Base-by-base conservation (phyloP, 2,888 invertebrate species). In the Netelia melanura region DNA sequence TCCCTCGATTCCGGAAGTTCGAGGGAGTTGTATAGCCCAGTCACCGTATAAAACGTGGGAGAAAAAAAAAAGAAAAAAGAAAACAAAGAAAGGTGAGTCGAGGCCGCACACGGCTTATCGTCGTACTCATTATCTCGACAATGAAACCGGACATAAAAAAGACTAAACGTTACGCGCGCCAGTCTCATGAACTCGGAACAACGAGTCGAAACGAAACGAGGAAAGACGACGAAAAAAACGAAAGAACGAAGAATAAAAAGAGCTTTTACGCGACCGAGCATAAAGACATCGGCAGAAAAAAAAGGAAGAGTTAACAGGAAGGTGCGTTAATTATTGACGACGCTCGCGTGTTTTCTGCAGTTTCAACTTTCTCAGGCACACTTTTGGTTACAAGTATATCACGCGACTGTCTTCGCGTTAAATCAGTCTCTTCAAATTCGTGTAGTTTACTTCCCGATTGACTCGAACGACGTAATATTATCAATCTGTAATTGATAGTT, bases 51-150 rank as follows among this genome's bases (percentile, higher is more conserved):
- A 64, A 21, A 38, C 21, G 3, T 54, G 54, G 8, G 9, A n/a
- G 48, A n/a, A 38, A 11, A 17, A 58, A 30, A 76, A 17, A 77
- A 38, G 52, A 52, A 64, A 52, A 64, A 71, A 48, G n/a, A 44
- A 65, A 65, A 14, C 2, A 2, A 48, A 10, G 48, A 48, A 48
- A 23, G 56, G 52, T 25, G 38, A 58, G 62, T 25, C 23, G 80
- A 77, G 80, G 84, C 76, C 71, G 62, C 62, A n/a, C 65, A 52
- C 23, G 44, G 62, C 70, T 85, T 85, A 85, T 85, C 84, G 72
- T 14, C 52, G 21, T 8, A 64, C 74, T 81, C 64, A 85, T 81
- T 85, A 85, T 81, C 84, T 74, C 74, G 78, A 75, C 81, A 75
- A 78, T 85, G 71, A 78, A 75, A 84, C 68, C 74, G 74, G 48